Base-by-base conservation (phyloP, 2,888 invertebrate genomes). In the Parnassius orleans region DNA sequence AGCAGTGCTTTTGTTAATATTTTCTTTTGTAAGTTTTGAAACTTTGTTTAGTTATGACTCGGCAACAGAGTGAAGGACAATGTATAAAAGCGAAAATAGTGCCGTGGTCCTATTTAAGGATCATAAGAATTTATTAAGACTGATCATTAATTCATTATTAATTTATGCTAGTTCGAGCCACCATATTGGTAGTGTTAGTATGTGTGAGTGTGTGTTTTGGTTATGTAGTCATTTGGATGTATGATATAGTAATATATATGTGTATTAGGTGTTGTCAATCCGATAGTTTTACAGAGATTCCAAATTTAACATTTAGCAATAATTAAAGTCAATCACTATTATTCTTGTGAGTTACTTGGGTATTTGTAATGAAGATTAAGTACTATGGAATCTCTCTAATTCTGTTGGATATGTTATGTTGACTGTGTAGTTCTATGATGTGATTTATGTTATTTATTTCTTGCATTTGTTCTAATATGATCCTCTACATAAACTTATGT, bases 121-220 rank as follows among this genome's bases (percentile, higher is more conserved):
- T 79, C 82, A 79, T 78, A 77, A 78, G 78, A 79, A 81, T 86
- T 85, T 77, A 83, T 87, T 83, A 90, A 90, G 90, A 90, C 90
- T 90, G 90, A 90, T 90, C 89, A 87, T 87, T 89, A 87, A 83
- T 84, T 86, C 90, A 88, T 89, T 86, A 77, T 83, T 88, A 87
- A 88, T 87, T 89, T 89, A 86, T 75, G 84, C 85, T 87, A 87
- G 87, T 83, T 86, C 77, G 79, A 85, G 80, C 84, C 87, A 87
- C 84, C 81, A 79, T 85, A 76, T 76, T 81, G 75, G 80, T 84
- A 83, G 77, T 79, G 71, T 76, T 75, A 68, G 69, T 67, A 78
- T 74, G 77, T 78, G 80, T 78, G 80, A 78, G 48, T 10, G 48
- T 76, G 75, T 77, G 78, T 82, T 79, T 75, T 71, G 77, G 83